These are phyloP conservation scores for Sardina pilchardus DNA, from an alignment of 2,113 vertebrate genomes.

Conservation along the genomic window DNA sequence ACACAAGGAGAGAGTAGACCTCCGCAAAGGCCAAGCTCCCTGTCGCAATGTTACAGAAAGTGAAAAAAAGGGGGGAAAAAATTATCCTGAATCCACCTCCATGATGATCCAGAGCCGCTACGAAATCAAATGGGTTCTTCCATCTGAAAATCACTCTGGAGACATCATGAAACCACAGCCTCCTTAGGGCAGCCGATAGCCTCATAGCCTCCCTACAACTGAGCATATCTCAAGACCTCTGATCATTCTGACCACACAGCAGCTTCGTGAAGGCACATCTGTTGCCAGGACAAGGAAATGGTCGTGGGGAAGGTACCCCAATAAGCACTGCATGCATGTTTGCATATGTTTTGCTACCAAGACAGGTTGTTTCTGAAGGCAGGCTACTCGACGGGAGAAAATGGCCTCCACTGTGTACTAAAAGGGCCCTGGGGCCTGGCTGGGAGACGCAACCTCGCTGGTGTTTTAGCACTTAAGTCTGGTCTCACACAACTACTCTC, in stretches of 20 bases:
- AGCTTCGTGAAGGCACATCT: not conserved
- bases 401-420: not conserved
- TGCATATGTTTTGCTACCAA: not conserved
- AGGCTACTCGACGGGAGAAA: not conserved
- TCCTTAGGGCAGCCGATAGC: too few relatives aligned
- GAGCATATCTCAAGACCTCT: not conserved
- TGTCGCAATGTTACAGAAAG: too few relatives aligned
- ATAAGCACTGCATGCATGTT: not conserved
- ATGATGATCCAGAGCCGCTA: too few relatives aligned
- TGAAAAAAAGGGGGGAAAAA: too few relatives aligned
- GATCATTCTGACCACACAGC: not conserved
- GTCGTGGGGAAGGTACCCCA: not conserved
- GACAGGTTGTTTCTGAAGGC: not conserved
- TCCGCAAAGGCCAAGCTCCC: too few relatives aligned
- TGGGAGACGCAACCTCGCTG: not conserved
- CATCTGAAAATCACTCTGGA: too few relatives aligned
- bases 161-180: too few relatives aligned
- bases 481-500: not conserved
- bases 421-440: not conserved
- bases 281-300: too few relatives aligned
- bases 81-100: too few relatives aligned
- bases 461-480: not conserved
- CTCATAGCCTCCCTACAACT: not conserved
- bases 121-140: too few relatives aligned
- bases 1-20: too few relatives aligned